Base-by-base conservation (phyloP, 2,888 invertebrate genomes). In the Netelia melanura region DNA sequence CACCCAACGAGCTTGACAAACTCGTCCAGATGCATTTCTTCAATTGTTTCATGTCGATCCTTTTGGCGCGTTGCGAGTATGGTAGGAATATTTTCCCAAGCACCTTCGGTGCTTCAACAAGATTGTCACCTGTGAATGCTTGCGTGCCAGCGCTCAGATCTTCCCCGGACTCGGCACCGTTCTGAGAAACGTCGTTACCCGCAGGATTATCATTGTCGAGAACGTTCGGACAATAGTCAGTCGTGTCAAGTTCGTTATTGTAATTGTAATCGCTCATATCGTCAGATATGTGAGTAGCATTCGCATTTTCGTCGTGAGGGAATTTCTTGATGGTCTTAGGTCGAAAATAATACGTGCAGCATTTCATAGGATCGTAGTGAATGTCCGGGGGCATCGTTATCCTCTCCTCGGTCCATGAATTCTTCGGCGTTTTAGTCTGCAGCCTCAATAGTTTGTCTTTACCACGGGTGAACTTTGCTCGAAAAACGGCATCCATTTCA, bases 41-140 rank as follows among this genome's bases (percentile, higher is more conserved):
- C 64, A 98, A 93, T 91, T 96, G 96, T 90, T 96, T 97, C 96
- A 98, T 98, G 91, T 98, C 97, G 61, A 98, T 96, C 82, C 97
- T 97, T 92, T 98, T 98, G 5, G 98, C 97, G 78, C 96, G 95
- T 94, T 96, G 96, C 5, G 98, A 97, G 93, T 97, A 98, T 0
- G 96, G 96, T 84, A 98, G 96, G 90, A 96, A 95, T 67, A 96
- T 95, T 94, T 97, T 96, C 8, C 86, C 89, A 88, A 95, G 95
- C 94, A 95, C 95, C 84, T 95, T 95, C 0, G 97, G 97, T 1
- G 96, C 96, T 64, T 96, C 95, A 10, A 97, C 94, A 92, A 97
- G 95, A 90, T 96, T 95, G 3, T 95, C 94, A 0, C 95, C 95
- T 48, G 94, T 94, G 87, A 94, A 93, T 77, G 91, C 88, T 75